Base-by-base conservation (phyloP, 2,797 vertebrate genomes). In the Lates japonicus region DNA sequence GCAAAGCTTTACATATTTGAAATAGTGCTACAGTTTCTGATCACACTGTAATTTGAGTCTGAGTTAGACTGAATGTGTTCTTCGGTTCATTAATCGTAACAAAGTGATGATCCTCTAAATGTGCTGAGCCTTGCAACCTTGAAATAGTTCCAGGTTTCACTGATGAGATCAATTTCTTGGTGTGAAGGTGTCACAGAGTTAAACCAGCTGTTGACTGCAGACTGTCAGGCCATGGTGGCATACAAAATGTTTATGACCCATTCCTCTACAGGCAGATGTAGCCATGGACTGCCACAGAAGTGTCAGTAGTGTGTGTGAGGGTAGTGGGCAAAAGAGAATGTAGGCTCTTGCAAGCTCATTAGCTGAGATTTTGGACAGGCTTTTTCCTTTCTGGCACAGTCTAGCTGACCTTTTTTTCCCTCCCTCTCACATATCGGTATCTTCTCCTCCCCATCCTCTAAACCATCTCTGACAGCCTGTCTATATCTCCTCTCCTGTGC, bases 341-440 rank as follows among this genome's bases (percentile, higher is more conserved):
- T 31, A n/a, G 41, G 57, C 46, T 63, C 44, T 41, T 16, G 62
- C 69, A 13, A 62, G 67, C 77, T 92, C 82, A 88, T 87, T 87
- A 92, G 61, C 49, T 2, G 10, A 39, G 65, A 73, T 68, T 74
- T 68, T 76, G 11, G 82, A 75, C 76, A 82, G 69, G 33, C 39
- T 61, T 78, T 70, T 54, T 61, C 48, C 44, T 48, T 63, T 48
- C 61, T 76, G 64, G 59, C 60, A 8, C 49, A 57, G 69, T 68
- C 16, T 60, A 71, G 68, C 59, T 81, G 82, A 82, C 83, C 87
- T 82, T 58, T 58, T 51, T 35, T 62, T 81, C 44, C 63, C 41
- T 75, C 51, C 63, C 57, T 49, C 33, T 67, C 63, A 37, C 52
- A 35, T 33, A 35, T 55, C 60, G 71, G 25, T 57, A 62, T 33